Evolutionary conservation across 1,140 invertebrate species (phyloP).

Genomic region (Tetramorium alpestre): DNA sequence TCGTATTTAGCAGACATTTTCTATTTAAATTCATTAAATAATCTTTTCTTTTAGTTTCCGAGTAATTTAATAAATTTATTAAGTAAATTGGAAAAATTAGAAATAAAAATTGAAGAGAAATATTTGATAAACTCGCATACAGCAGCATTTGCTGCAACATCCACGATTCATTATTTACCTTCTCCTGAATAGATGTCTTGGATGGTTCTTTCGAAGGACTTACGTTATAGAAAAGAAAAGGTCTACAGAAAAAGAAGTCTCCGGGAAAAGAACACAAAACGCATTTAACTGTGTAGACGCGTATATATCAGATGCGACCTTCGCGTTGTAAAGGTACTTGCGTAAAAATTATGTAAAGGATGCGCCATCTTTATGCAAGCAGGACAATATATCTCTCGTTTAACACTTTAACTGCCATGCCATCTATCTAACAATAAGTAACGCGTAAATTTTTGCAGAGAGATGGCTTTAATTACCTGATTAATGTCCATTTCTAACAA

Average conservation of each 20-base stretch:
- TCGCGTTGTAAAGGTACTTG: not conserved
- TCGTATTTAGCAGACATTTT: too few relatives aligned
- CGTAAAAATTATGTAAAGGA: not conserved
- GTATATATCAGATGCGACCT: not conserved
- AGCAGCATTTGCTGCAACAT: not conserved
- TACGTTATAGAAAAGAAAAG: not conserved
- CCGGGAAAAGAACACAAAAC: not conserved
- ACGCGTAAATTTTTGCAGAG: too few relatives aligned
- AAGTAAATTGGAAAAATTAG: not conserved
- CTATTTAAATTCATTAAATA: not conserved
- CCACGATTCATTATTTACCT: conserved; percentile 23
- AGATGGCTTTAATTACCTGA: too few relatives aligned
- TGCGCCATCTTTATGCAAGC: not conserved
- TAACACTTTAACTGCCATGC: too few relatives aligned
- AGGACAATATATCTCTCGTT: not conserved
- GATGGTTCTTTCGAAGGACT: not conserved
- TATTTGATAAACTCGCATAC: not conserved
- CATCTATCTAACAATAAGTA: too few relatives aligned
- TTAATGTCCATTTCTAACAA: too few relatives aligned
- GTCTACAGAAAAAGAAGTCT: not conserved
- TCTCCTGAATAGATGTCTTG: not conserved
- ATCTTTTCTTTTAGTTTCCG: not conserved
- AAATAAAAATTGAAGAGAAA: not conserved
- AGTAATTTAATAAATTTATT: not conserved
- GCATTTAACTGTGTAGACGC: not conserved